phyloP scores from a whole-genome alignment of 1,140 invertebrate species.

The Sesamia nonagrioides region DNA sequence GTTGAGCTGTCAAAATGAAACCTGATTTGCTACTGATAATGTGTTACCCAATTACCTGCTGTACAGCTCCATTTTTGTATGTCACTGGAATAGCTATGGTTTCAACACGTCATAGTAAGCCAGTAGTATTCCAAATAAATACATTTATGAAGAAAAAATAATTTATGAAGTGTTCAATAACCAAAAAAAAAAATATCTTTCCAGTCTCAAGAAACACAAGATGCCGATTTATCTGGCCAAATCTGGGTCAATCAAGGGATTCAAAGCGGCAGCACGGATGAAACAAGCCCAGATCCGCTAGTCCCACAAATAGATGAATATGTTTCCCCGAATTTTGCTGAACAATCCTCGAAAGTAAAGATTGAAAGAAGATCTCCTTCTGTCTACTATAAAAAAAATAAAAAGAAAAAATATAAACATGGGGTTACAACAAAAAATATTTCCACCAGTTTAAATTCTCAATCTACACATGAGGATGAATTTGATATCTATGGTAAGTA shows the following conservation, averaged over 20 bases:
- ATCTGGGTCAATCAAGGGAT: conserved; percentile 71
- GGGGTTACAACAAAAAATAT: conserved; percentile 56
- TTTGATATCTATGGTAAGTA: conserved; percentile 81
- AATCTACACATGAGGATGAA: conserved; percentile 67
- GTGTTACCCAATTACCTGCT: no score
- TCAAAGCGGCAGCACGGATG: conserved; percentile 60
- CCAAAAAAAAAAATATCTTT: conserved; percentile 4
- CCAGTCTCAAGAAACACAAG: conserved; percentile 66
- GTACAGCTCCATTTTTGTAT: no score
- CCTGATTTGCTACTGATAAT: no score
- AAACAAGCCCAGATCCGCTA: conserved; percentile 67
- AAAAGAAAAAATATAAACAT: conserved; percentile 75
- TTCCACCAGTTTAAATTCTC: conserved; percentile 56
- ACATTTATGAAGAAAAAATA: no score
- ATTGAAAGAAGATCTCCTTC: conserved; percentile 53
- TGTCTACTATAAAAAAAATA: conserved; percentile 62
- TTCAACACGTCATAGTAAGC: no score
- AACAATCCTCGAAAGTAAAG: conserved; percentile 57
- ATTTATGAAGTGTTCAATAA: no score
- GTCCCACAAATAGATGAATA: conserved; percentile 71
- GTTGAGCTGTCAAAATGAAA: no score
- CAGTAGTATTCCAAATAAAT: no score
- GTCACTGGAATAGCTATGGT: no score
- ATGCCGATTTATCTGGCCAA: conserved; percentile 72
- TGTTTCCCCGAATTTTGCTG: conserved; percentile 62